A percentile compares a stretch with the other conserved stretches of the same genome.
Conservation (phyloP, 2,113 vertebrate genomes). For the Ceyx margarethae region DNA sequence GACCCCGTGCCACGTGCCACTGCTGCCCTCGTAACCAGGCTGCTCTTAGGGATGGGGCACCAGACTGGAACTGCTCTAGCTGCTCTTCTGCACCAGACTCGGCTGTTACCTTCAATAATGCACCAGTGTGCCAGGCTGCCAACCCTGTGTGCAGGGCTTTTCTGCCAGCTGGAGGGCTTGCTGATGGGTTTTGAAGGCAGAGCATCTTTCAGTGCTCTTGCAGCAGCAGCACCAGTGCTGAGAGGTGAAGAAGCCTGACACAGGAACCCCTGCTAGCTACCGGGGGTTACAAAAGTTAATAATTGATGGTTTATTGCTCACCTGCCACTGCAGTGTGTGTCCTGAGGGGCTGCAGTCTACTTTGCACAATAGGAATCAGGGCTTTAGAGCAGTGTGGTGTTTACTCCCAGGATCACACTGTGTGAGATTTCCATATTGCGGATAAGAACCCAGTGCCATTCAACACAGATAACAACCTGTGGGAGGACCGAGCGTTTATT, state of each 20-base stretch:
- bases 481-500: not conserved
- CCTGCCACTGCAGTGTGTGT: not conserved
- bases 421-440: not conserved
- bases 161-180: not conserved
- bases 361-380: not conserved
- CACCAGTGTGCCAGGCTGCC: not conserved
- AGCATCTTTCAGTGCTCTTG: not conserved
- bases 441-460: conserved; percentile 40
- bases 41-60: not conserved
- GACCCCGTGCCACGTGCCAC: not conserved
- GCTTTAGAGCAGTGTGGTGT: not conserved
- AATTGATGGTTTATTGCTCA: not conserved
- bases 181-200: not conserved
- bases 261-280: not conserved
- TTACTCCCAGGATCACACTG: conserved; percentile 19
- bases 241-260: not conserved
- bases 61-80: not conserved
- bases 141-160: not conserved
- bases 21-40: not conserved
- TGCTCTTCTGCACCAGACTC: conserved; percentile 47
- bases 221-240: not conserved
- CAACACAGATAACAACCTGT: not conserved
- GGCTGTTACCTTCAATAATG: conserved; percentile 29
- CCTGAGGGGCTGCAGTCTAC: not conserved
- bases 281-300: not conserved